Evolutionary conservation across 2,113 vertebrate species (phyloP).

Genomic region (Hypocryptadius cinnamomeus): DNA sequence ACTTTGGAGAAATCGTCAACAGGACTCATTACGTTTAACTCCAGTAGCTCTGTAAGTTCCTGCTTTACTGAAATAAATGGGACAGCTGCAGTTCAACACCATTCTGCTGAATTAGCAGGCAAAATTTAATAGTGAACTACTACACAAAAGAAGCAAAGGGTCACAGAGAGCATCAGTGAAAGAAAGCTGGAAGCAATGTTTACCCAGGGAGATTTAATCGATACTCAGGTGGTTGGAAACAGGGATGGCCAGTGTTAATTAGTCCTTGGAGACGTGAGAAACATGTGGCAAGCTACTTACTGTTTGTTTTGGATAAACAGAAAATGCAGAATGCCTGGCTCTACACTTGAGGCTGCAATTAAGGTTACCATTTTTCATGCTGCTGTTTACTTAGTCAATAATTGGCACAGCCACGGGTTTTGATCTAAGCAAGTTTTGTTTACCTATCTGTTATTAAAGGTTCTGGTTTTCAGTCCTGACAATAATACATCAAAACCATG

Average conservation of each 20-base stretch:
- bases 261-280: constrained; percentile 12
- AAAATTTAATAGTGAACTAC: not conserved
- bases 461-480: not conserved
- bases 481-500: not conserved
- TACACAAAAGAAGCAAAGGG: not conserved
- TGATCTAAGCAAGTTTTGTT: not conserved
- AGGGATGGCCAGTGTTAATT: constrained; percentile 34
- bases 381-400: not conserved
- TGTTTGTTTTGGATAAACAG: constrained; percentile 18
- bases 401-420: not conserved
- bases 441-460: not conserved
- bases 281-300: constrained; percentile 11
- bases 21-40: not conserved
- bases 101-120: not conserved
- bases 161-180: not conserved
- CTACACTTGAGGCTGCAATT: constrained; percentile 1
- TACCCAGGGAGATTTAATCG: not conserved
- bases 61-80: not conserved
- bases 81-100: not conserved
- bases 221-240: not conserved
- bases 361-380: not conserved
- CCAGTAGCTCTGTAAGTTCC: not conserved
- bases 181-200: not conserved
- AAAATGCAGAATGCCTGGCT: not conserved
- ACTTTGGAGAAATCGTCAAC: rapidly evolving